Conservation (phyloP, 2,113 vertebrate species). For the Varanus salvator region DNA sequence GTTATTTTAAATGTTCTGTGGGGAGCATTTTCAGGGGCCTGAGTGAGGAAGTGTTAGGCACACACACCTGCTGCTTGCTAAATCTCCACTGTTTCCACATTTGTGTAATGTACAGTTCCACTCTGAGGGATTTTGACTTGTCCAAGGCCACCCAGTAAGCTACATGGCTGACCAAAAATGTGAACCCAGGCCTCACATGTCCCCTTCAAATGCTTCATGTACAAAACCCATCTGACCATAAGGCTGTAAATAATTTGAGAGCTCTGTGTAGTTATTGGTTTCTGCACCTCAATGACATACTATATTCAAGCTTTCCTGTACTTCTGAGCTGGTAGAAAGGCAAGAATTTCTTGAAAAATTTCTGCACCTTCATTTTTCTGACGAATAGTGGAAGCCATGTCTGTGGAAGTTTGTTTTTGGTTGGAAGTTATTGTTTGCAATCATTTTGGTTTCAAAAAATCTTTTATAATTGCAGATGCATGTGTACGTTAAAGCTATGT, state of each 20-base stretch:
- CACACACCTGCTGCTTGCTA: background rate
- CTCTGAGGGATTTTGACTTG: background rate
- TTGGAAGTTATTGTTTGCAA: no score
- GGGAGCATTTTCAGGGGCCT: background rate
- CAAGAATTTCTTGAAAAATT: background rate
- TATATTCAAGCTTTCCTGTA: background rate
- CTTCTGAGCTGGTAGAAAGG: background rate
- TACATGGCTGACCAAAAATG: background rate
- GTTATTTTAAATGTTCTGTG: background rate
- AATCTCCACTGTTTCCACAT: background rate
- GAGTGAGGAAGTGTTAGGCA: background rate
- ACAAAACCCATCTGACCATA: slow-evolving; percentile 7
- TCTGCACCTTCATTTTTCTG: background rate
- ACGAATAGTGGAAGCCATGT: background rate
- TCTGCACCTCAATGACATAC: background rate
- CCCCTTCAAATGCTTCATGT: background rate
- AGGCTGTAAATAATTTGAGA: slow-evolving; percentile 24
- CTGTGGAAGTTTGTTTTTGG: no score
- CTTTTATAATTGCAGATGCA: no score
- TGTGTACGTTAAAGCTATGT: background rate
- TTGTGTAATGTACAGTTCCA: background rate
- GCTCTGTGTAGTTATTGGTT: slow-evolving; percentile 5
- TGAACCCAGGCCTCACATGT: background rate
- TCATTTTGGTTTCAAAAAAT: no score
- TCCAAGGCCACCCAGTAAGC: slow-evolving; percentile 17